These are phyloP conservation scores for Eupithecia tripunctaria DNA, from an alignment of 2,888 invertebrate species.

Conservation along the genomic window DNA sequence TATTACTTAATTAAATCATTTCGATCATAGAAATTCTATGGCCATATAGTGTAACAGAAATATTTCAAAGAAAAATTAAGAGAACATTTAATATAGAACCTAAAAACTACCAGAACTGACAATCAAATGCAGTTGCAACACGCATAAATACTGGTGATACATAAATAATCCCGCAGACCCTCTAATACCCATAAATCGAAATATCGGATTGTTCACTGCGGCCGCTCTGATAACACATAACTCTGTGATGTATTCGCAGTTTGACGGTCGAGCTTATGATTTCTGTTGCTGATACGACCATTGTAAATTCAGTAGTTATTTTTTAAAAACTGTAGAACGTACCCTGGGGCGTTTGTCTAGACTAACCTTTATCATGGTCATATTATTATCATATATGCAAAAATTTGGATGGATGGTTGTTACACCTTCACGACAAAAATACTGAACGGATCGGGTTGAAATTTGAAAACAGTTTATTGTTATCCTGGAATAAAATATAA, in stretches of 20 bases:
- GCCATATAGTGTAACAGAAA: not conserved
- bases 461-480: too few relatives aligned
- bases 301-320: not conserved
- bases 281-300: not conserved
- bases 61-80: too few relatives aligned
- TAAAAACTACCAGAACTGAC: not conserved
- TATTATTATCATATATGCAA: too few relatives aligned
- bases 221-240: conserved; percentile 57
- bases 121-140: conserved; percentile 34
- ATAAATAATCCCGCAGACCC: conserved; percentile 48
- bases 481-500: too few relatives aligned
- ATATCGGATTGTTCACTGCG: conserved; percentile 56
- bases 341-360: not conserved
- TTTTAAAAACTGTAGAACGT: not conserved
- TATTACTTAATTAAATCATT: not conserved
- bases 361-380: not conserved
- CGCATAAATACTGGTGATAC: conserved; percentile 29
- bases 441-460: too few relatives aligned
- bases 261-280: conserved; percentile 30
- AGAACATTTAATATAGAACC: not conserved
- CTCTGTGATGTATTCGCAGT: conserved; percentile 41
- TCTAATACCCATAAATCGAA: conserved; percentile 69
- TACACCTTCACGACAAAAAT: too few relatives aligned
- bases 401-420: too few relatives aligned
- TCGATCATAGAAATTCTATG: too few relatives aligned